phyloP scores from a whole-genome alignment of 2,888 invertebrate species.

The Unio pictorum region DNA sequence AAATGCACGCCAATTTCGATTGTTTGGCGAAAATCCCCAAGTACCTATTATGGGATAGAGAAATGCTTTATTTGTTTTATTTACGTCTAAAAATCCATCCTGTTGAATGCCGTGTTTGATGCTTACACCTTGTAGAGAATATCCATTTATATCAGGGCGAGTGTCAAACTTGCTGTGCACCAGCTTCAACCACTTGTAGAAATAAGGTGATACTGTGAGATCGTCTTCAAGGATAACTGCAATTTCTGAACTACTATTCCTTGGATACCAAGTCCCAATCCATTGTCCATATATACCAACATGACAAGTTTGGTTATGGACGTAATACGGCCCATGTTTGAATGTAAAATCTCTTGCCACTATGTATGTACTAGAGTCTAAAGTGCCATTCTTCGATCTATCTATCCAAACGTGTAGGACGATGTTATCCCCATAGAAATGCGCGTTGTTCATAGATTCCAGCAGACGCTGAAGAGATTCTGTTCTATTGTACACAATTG shows the following conservation, averaged over 20 bases:
- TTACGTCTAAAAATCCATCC: conserved; percentile 16
- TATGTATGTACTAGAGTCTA: too few relatives aligned
- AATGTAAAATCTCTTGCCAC: too few relatives aligned
- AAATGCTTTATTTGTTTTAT: conserved; percentile 24
- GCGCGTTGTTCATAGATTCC: too few relatives aligned
- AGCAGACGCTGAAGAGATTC: too few relatives aligned
- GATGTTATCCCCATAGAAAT: too few relatives aligned
- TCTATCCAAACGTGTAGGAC: too few relatives aligned
- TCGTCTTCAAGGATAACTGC: conserved; percentile 56
- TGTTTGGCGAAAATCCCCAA: conserved; percentile 47
- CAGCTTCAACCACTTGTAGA: conserved; percentile 46
- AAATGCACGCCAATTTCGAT: conserved; percentile 30
- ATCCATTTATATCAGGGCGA: conserved; percentile 33
- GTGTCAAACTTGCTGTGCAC: conserved; percentile 37
- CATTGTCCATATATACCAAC: conserved; percentile 28
- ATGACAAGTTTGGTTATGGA: not conserved
- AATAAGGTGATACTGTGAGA: conserved; percentile 40
- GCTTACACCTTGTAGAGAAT: conserved; percentile 34
- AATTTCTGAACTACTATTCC: conserved; percentile 30
- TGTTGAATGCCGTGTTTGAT: conserved; percentile 27
- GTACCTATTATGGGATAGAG: conserved; percentile 41
- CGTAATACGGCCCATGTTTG: too few relatives aligned
- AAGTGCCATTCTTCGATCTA: too few relatives aligned
- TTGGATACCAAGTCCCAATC: conserved; percentile 43
- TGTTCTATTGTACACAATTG: too few relatives aligned